Percentiles rank a stretch among this genome's conserved stretches.
These are phyloP conservation scores for Nannobrachium achirus DNA, from an alignment of 2,113 vertebrate species.

Conservation along the genomic window DNA sequence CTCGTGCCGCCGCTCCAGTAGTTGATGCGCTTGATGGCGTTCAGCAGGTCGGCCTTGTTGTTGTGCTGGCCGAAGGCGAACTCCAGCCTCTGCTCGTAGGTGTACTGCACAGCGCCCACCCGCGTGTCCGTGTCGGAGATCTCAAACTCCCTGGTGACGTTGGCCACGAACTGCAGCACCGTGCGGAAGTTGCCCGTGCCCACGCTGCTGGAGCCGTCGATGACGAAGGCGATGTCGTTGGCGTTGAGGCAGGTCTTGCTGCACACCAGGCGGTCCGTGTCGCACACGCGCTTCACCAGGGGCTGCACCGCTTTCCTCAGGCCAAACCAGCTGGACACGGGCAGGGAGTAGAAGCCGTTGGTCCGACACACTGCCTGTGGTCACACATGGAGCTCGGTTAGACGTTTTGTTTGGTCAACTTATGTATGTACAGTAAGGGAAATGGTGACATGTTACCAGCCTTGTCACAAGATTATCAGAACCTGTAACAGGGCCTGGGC, in stretches of 20 bases:
- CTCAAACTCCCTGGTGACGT: constrained; percentile 93
- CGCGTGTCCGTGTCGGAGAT: constrained; percentile 95
- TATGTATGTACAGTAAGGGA: too few relatives aligned
- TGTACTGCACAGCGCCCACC: constrained; percentile 94
- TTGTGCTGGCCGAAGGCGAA: constrained; percentile 90
- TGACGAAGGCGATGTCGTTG: constrained; percentile 93
- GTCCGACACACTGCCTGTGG: constrained; percentile 94
- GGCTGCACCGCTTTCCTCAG: constrained; percentile 88
- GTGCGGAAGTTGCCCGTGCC: constrained; percentile 95
- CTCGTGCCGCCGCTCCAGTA: constrained; percentile 99
- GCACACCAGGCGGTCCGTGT: constrained; percentile 88
- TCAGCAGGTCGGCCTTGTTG: constrained; percentile 88
- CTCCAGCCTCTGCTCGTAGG: constrained; percentile 96
- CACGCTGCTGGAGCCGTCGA: constrained; percentile 97
- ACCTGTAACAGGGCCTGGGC: too few relatives aligned
- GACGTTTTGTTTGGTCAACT: too few relatives aligned
- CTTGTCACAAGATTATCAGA: neutral
- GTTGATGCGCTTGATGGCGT: constrained; percentile 89
- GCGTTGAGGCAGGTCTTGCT: constrained; percentile 98
- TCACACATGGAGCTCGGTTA: too few relatives aligned
- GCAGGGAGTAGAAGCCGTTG: constrained; percentile 88
- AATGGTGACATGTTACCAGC: too few relatives aligned
- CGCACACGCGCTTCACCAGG: constrained; percentile 90
- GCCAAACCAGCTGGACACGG: constrained; percentile 90
- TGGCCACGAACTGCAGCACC: constrained; percentile 94